Evolutionary conservation across 2,888 invertebrate genomes (phyloP).

Genomic region (Drosophila parthenogenetica): DNA sequence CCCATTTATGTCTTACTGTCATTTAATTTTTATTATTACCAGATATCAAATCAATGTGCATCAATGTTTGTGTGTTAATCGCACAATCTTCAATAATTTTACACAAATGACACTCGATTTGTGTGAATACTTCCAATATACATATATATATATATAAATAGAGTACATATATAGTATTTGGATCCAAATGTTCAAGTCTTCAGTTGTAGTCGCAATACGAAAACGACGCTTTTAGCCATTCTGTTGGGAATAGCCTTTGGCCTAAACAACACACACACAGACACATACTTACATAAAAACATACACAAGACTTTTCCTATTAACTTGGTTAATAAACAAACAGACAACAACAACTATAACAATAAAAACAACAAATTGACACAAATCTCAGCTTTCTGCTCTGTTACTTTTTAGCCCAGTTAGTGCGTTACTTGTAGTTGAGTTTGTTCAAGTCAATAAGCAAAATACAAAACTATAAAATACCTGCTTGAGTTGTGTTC

Average conservation of each 20-base stretch:
- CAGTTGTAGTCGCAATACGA: slow-evolving; percentile 36
- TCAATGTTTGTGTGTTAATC: slow-evolving; percentile 58
- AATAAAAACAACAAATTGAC: slow-evolving; percentile 28
- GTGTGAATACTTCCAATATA: slow-evolving; percentile 22
- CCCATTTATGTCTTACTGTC: slow-evolving; percentile 30
- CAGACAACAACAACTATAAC: slow-evolving; percentile 33
- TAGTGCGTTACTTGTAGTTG: slow-evolving; percentile 75
- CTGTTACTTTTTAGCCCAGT: slow-evolving; percentile 68
- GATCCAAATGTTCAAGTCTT: slow-evolving; percentile 15
- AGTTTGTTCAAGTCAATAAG: slow-evolving; percentile 64
- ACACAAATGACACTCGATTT: slow-evolving; percentile 34
- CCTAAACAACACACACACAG: slow-evolving; percentile 29
- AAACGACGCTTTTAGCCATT: slow-evolving; percentile 56
- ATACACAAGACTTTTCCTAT: slow-evolving; percentile 21
- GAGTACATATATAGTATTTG: slow-evolving; percentile 12
- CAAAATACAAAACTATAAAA: slow-evolving; percentile 27
- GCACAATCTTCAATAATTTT: slow-evolving; percentile 42
- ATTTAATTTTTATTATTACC: slow-evolving; percentile 23
- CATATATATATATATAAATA: not conserved
- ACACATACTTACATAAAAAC: slow-evolving; percentile 15
- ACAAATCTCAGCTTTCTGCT: slow-evolving; percentile 63
- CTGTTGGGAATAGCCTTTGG: slow-evolving; percentile 47
- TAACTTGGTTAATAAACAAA: slow-evolving; percentile 29
- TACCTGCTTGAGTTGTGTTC: slow-evolving; percentile 69
- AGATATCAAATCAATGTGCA: slow-evolving; percentile 39